Evolutionary conservation across 2,888 invertebrate species (phyloP).

Genomic region (Rutpela maculata): DNA sequence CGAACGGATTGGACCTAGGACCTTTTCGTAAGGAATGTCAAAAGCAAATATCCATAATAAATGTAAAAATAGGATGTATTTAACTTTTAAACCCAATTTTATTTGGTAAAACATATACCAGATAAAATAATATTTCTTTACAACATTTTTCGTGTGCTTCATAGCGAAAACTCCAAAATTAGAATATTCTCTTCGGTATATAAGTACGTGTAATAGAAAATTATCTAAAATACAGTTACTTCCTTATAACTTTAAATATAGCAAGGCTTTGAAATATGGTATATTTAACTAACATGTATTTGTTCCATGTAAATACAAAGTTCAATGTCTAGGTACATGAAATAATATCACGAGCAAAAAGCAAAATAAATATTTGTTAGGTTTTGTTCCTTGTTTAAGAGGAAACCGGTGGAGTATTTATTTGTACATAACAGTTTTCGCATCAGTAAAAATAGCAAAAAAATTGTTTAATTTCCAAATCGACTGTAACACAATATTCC

Average conservation of each 20-base stretch:
- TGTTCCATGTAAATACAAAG: not conserved
- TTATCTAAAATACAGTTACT: no score
- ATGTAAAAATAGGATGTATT: no score
- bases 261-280: not conserved
- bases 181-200: not conserved
- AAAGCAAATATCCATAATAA: no score
- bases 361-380: conserved; percentile 21
- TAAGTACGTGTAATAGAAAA: no score
- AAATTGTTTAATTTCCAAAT: conserved; percentile 22
- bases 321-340: not conserved
- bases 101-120: no score
- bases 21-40: no score
- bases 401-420: conserved; percentile 21
- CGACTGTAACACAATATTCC: conserved; percentile 23
- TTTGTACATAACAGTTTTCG: conserved; percentile 2
- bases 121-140: not conserved
- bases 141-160: not conserved
- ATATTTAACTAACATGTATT: conserved; percentile 2
- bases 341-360: conserved; percentile 16
- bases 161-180: not conserved
- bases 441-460: conserved; percentile 3
- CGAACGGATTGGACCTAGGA: no score
- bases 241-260: not conserved
- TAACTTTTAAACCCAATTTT: no score
- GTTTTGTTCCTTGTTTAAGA: not conserved